A percentile compares a stretch with the other conserved stretches of the same genome.
Conservation (phyloP, 2,113 vertebrate species). For the Patagioenas fasciata region DNA sequence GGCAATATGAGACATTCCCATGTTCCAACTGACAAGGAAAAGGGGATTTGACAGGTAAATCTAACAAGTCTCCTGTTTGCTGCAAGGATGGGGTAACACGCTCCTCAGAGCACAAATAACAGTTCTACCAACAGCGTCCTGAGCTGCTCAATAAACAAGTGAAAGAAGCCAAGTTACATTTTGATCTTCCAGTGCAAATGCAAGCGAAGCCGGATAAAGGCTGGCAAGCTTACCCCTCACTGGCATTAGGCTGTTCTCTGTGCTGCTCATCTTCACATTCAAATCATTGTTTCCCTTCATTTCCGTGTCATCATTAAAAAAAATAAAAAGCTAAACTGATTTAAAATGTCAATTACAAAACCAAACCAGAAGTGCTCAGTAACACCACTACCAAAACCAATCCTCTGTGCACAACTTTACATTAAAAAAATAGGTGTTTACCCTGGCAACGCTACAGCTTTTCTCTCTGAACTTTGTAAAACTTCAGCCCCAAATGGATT, state of each 20-base stretch:
- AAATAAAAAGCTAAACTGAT: neutral
- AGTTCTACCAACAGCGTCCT: neutral
- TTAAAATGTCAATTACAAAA: rapidly evolving
- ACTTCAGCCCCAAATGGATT: constrained; percentile 16
- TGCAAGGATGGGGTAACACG: no score
- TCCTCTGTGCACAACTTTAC: neutral
- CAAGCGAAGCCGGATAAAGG: rapidly evolving
- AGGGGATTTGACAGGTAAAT: no score
- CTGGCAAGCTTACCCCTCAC: neutral
- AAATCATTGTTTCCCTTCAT: neutral
- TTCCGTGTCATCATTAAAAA: neutral
- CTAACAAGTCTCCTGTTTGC: no score
- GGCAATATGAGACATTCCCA: no score
- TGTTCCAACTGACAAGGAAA: no score
- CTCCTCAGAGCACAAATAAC: no score
- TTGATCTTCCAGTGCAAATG: neutral
- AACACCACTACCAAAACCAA: neutral
- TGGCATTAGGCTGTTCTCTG: rapidly evolving
- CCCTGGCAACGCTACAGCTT: neutral
- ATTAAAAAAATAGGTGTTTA: neutral
- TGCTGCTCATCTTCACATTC: neutral
- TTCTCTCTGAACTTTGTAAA: constrained; percentile 35
- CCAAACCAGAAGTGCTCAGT: neutral
- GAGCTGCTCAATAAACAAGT: neutral
- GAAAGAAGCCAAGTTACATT: neutral